phyloP scores from a whole-genome alignment of 1,140 invertebrate species.

The Ridgeia piscesae region DNA sequence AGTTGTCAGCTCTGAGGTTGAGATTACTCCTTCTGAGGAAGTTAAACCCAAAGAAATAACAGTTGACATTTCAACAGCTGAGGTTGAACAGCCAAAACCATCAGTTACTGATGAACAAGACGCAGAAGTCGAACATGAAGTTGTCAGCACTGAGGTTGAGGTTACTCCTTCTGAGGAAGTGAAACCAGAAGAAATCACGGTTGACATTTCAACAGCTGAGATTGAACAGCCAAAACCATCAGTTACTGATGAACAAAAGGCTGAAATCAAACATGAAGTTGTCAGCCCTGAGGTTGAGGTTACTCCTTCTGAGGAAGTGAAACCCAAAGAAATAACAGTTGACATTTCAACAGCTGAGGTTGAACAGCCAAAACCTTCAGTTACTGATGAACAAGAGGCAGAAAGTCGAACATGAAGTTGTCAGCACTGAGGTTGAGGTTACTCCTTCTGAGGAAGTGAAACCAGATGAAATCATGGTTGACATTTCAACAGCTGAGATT shows the following conservation, averaged over 20 bases:
- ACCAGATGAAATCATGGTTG: constrained; percentile 16
- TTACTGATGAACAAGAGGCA: neutral
- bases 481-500: constrained; percentile 22
- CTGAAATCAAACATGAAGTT: no score
- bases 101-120: neutral
- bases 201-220: no score
- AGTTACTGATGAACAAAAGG: no score
- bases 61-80: neutral
- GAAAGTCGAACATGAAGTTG: neutral
- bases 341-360: neutral
- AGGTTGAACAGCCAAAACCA: neutral
- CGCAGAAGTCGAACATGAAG: neutral
- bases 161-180: neutral
- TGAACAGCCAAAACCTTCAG: neutral
- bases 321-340: neutral
- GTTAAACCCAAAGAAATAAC: neutral
- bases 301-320: neutral
- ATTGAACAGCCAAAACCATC: no score
- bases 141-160: neutral
- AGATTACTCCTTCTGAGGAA: neutral
- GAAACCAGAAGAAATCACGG: no score
- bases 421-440: neutral
- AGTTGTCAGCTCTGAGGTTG: neutral
- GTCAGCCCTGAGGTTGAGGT: no score
- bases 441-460: constrained; percentile 7